Evolutionary conservation across 2,113 vertebrate species (phyloP).

Genomic region (Zapus hudsonius): DNA sequence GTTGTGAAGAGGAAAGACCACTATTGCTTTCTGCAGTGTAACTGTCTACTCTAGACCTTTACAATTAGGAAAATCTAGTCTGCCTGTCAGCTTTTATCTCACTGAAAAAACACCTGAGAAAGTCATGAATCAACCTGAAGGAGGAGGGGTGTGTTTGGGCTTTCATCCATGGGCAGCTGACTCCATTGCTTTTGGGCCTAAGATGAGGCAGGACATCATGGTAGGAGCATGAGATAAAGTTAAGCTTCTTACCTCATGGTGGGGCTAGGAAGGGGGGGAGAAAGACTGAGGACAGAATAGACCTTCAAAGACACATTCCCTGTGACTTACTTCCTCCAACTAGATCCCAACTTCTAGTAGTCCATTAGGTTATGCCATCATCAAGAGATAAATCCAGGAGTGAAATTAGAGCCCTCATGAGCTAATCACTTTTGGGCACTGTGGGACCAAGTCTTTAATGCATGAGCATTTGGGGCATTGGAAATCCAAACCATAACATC

Average conservation of each 20-base stretch:
- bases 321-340: background rate
- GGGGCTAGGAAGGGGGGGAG: background rate
- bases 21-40: rapidly evolving
- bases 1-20: background rate
- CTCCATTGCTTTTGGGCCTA: background rate
- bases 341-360: background rate
- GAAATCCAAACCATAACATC: background rate
- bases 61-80: background rate
- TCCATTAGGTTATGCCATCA: background rate
- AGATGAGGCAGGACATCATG: background rate
- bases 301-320: background rate
- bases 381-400: background rate
- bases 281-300: background rate
- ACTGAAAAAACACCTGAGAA: background rate
- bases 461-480: background rate
- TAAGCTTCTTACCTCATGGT: background rate
- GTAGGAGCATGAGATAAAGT: too few relatives aligned
- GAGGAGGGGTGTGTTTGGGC: background rate
- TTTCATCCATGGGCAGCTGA: background rate
- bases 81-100: background rate
- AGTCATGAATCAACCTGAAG: background rate
- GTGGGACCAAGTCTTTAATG: background rate
- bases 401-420: too few relatives aligned
- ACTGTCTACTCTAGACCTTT: background rate
- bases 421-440: background rate